Percentiles rank a stretch among this genome's conserved stretches.
Conservation (phyloP, 2,888 invertebrate species). For the Dolichomitus sp. region DNA sequence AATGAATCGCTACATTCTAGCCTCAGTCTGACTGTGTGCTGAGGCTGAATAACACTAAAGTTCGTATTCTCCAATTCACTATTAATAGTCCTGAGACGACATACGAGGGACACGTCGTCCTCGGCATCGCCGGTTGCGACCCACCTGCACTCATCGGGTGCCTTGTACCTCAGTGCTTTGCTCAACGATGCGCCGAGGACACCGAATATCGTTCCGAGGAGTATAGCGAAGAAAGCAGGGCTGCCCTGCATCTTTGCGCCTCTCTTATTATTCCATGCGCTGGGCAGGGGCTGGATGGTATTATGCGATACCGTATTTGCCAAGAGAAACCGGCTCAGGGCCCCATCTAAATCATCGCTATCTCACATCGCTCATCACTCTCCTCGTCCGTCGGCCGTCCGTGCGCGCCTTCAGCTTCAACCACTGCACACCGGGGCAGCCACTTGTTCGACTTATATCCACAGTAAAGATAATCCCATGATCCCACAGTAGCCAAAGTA, state of each 20-base stretch:
- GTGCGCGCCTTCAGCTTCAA: conserved; percentile 42
- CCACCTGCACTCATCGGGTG: conserved; percentile 94
- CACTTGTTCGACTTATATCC: conserved; percentile 60
- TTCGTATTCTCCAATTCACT: conserved; percentile 94
- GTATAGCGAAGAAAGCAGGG: conserved; percentile 88
- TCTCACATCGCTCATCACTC: conserved; percentile 71
- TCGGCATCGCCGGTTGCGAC: conserved; percentile 90
- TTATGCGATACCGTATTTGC: conserved; percentile 48
- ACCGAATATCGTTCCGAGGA: conserved; percentile 89
- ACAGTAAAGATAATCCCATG: conserved; percentile 65
- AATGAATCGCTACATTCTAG: conserved; percentile 94
- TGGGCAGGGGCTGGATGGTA: conserved; percentile 27
- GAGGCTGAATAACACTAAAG: conserved; percentile 94
- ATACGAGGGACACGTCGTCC: conserved; percentile 91
- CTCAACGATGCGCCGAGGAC: conserved; percentile 89
- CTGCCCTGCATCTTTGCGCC: conserved; percentile 85
- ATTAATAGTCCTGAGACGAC: conserved; percentile 92
- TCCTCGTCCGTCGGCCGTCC: conserved; percentile 31
- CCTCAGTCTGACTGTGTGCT: conserved; percentile 92
- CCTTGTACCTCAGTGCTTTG: conserved; percentile 90
- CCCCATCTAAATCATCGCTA: conserved; percentile 68
- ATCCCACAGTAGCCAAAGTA: conserved; percentile 26
- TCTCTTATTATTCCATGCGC: conserved; percentile 67
- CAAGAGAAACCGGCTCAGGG: conserved; percentile 64
- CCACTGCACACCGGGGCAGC: conserved; percentile 43